Evolutionary conservation across 2,113 vertebrate species (phyloP), one percentile per base, ranked within the genome.

Genomic region (Myotis davidii): DNA sequence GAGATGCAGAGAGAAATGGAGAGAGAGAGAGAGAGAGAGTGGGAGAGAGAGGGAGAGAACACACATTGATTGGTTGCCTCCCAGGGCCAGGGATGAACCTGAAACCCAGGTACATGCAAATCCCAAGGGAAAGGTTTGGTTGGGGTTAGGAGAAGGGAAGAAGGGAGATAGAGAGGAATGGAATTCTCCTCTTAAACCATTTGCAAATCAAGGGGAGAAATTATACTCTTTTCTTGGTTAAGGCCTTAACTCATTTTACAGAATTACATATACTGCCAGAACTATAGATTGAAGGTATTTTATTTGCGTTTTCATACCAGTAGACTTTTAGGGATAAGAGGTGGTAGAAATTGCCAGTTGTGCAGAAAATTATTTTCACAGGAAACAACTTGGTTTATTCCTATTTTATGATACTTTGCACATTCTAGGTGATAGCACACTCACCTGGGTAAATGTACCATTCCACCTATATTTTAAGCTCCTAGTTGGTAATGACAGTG

Each of bases 171-270:
- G 32, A 73, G 14, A 56, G 12, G 3, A 29, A 56, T 89, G 34
- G 21, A 94, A 65, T 87, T 94, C 27, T 92, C 25, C 76, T 89
- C 27, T 94, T 83, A 95, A 18, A 10, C 4, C 5, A 86, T 90
- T 90, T 92, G 17, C 14, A 94, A 87, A 92, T 59, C 14, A 64
- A 90, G n/a, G 9, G n/a, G 29, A 90, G 32, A 93, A 73, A 85
- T 82, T 3, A 14, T 48, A 86, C 90, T 13, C 16, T 92, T 85
- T 94, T 52, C 45, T 92, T 88, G 23, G 37, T 79, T 32, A 96
- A 96, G 85, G 11, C 3, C 6, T 92, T 90, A 59, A 78, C 70
- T 39, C 52, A 77, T 87, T 94, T 86, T 72, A 56, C 76, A 91
- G 21, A 61, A 72, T 93, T 95, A n/a, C 23, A 25, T 90, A 32